Conservation (phyloP, 2,797 vertebrate genomes). For the Etheostoma perlongum region DNA sequence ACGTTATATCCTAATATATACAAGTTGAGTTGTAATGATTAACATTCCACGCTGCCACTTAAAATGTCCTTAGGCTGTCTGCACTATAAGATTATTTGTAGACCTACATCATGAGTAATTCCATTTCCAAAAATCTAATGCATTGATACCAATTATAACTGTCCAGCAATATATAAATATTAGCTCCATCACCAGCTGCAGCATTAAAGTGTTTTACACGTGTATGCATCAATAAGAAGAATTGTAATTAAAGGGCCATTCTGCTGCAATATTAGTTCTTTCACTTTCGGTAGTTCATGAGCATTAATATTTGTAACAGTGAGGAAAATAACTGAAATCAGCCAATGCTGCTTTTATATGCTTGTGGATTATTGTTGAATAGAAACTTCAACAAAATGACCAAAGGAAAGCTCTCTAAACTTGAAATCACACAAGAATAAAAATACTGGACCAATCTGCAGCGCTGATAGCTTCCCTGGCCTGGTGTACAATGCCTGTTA, state of each 20-base stretch:
- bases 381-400: neutral
- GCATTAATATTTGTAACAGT: no score
- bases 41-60: neutral
- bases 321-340: neutral
- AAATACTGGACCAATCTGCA: neutral
- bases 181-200: neutral
- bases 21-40: neutral
- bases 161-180: neutral
- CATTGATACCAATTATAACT: neutral
- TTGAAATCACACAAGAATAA: neutral
- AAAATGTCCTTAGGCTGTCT: neutral
- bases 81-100: neutral
- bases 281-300: no score
- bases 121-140: neutral
- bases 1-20: no score
- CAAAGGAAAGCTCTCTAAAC: neutral
- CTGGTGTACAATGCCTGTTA: neutral
- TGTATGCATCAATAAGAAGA: neutral
- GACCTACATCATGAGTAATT: neutral
- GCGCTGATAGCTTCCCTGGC: no score
- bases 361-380: neutral
- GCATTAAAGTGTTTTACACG: neutral
- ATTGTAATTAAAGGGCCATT: neutral
- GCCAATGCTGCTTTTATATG: neutral
- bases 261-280: neutral